Conservation (phyloP, 2,888 invertebrate genomes). For the Lasioglossum oenotherae region DNA sequence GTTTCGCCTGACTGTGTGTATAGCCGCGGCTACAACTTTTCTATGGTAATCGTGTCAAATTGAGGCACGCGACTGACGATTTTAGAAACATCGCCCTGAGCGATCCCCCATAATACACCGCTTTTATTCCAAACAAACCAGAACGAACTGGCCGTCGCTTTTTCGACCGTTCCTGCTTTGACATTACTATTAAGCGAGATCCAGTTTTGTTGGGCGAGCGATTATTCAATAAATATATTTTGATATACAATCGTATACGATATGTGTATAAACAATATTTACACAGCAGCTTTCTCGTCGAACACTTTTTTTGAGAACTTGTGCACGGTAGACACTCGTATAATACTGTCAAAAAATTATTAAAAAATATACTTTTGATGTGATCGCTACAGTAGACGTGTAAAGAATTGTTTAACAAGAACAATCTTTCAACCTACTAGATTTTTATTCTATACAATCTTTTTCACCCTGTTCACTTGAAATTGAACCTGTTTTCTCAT, state of each 20-base stretch:
- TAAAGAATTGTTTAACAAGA: no score
- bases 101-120: not conserved
- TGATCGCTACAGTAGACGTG: no score
- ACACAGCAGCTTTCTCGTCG: not conserved
- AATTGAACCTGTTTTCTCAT: no score
- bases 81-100: conserved; percentile 16
- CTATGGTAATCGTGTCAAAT: conserved; percentile 40
- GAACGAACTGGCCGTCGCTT: not conserved
- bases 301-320: not conserved
- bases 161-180: not conserved
- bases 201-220: not conserved
- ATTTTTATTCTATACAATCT: no score
- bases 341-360: no score
- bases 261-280: not conserved
- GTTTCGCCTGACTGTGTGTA: conserved; percentile 31
- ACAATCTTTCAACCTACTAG: no score
- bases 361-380: no score
- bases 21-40: conserved; percentile 8
- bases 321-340: not conserved
- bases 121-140: not conserved
- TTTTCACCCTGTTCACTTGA: no score
- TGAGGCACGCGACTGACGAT: conserved; percentile 31
- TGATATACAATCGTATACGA: not conserved
- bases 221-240: not conserved
- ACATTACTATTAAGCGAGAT: not conserved